These are phyloP conservation scores for Nomada fucata DNA, from an alignment of 2,888 invertebrate genomes.

Conservation along the genomic window DNA sequence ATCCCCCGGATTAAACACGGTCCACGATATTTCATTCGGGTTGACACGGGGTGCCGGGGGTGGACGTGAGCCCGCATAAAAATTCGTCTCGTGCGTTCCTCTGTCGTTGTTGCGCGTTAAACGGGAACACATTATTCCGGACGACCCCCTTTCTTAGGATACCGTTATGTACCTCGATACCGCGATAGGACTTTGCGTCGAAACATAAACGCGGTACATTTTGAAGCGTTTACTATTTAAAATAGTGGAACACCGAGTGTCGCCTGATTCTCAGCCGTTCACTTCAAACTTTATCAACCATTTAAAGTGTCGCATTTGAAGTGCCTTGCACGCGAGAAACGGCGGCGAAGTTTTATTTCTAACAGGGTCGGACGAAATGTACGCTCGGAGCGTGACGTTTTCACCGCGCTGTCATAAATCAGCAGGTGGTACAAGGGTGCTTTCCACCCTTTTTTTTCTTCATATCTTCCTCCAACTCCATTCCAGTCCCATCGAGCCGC, in stretches of 20 bases:
- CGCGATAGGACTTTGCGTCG: background rate
- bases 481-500: background rate
- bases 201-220: no score
- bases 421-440: conserved; percentile 17
- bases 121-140: background rate
- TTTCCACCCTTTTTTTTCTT: background rate
- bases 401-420: conserved; percentile 57
- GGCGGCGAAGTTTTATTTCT: conserved; percentile 49
- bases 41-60: conserved; percentile 21
- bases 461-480: background rate
- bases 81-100: conserved; percentile 15
- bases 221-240: no score
- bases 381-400: conserved; percentile 54
- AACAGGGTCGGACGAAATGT: conserved; percentile 52
- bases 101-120: conserved; percentile 11
- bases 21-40: conserved; percentile 41
- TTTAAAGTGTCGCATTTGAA: no score
- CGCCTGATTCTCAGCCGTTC: background rate
- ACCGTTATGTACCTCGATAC: background rate
- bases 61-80: conserved; percentile 43
- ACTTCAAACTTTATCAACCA: background rate
- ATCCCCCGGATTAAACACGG: conserved; percentile 40
- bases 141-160: background rate
- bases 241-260: no score
- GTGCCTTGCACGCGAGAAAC: background rate